Base-by-base conservation (phyloP, 2,113 vertebrate genomes). In the Colossoma macropomum region DNA sequence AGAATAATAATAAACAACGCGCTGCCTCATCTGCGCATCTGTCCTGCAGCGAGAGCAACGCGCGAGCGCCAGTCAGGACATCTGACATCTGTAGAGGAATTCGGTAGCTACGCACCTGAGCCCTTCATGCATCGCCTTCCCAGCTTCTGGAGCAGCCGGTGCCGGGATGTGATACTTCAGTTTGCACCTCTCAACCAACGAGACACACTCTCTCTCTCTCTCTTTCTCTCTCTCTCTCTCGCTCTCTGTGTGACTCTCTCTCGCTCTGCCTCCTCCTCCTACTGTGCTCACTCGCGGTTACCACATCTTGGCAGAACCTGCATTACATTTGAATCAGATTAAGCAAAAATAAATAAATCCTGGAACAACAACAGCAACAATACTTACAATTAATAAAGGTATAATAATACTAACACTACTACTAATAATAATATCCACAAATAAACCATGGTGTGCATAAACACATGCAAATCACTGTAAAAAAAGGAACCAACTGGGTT, bases 141-240 rank as follows among this genome's bases (percentile, higher is more conserved):
- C 87, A 92, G 90, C 94, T 90, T 88, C 90, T 86, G 88, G 91
- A 72, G 89, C 88, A 92, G 92, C 92, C 90, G 70, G 89, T 93
- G 92, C 90, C 92, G 84, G 65, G 90, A 93, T 85, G 88, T 87
- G 84, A 92, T 84, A 89, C 87, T 88, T 89, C 79, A 86, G 82
- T 89, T 86, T 82, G 62, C 81, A 63, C 59, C 28, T 74, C 80
- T 87, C 70, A 48, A 80, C 94, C 71, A 74, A 25, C 41, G 27
- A 74, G 38, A 73, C 25, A 48, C 60, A 72, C 81, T 80, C 81
- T 71, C 81, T 77, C 75, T 66, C 73, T 81, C 65, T 65, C 79
- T 81, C 77, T 69, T 72, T 80, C 81, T 69, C 81, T 77, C 62
- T 77, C 63, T 76, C 73, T 54, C 80, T 80, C 80, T 79, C 54